These are phyloP conservation scores for Tuberolachnus salignus DNA, from an alignment of 2,888 invertebrate species.

Conservation along the genomic window DNA sequence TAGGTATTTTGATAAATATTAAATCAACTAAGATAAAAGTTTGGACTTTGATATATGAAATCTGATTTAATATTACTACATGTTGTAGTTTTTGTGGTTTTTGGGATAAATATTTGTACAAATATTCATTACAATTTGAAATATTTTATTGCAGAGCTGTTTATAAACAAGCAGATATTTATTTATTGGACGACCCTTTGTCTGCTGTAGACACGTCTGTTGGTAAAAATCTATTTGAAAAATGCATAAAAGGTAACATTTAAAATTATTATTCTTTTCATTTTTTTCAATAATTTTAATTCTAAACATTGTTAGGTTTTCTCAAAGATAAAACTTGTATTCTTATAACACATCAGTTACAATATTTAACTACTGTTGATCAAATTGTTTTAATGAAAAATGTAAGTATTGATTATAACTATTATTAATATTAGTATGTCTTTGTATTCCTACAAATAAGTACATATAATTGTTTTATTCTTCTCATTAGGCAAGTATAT, in stretches of 20 bases:
- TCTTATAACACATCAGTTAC: conserved; percentile 83
- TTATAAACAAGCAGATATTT: conserved; percentile 67
- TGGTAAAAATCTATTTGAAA: conserved; percentile 66
- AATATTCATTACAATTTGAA: conserved; percentile 57
- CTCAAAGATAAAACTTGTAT: conserved; percentile 74
- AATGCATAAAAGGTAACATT: conserved; percentile 63
- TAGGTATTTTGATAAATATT: too few relatives aligned
- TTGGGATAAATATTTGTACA: too few relatives aligned
- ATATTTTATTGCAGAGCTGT: conserved; percentile 63
- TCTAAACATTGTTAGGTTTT: conserved; percentile 62
- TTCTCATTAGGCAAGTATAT: conserved; percentile 63
- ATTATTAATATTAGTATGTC: too few relatives aligned
- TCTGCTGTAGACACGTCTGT: conserved; percentile 68
- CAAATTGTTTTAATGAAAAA: conserved; percentile 66
- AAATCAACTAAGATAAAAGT: too few relatives aligned
- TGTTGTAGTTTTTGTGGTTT: too few relatives aligned
- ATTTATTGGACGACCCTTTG: conserved; percentile 68
- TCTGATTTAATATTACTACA: too few relatives aligned
- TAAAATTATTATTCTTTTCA: background rate
- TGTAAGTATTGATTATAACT: conserved; percentile 59
- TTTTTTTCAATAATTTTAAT: too few relatives aligned
- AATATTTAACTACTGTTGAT: conserved; percentile 75
- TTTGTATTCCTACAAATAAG: background rate
- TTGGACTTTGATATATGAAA: too few relatives aligned
- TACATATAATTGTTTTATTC: background rate